A percentile compares a stretch with the other conserved stretches of the same genome.
phyloP scores from a whole-genome alignment of 2,797 vertebrate species.

The Lagodon rhomboides region DNA sequence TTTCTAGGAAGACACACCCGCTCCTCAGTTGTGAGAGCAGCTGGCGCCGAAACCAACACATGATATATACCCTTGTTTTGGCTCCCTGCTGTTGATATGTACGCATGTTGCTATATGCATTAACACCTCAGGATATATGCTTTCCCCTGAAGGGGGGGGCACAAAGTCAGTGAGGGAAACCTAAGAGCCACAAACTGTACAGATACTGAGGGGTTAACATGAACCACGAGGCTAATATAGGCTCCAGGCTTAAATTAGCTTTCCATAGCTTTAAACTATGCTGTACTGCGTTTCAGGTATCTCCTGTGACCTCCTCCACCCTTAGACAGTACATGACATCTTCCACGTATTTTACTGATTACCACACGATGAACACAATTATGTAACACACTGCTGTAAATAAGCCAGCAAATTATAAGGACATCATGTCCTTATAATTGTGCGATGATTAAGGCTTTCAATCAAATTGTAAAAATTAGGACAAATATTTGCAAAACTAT shows the following conservation, averaged over 20 bases:
- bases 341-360: neutral
- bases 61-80: slow-evolving; percentile 16
- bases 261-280: slow-evolving; percentile 60
- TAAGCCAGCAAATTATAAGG: neutral
- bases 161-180: slow-evolving; percentile 16
- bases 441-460: neutral
- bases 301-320: neutral
- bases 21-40: neutral
- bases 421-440: neutral
- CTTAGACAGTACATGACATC: neutral
- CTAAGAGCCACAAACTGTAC: slow-evolving; percentile 26
- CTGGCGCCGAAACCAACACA: neutral
- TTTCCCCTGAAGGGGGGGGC: slow-evolving; percentile 4
- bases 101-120: neutral
- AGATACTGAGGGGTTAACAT: slow-evolving; percentile 38
- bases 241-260: slow-evolving; percentile 68
- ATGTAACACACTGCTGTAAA: slow-evolving; percentile 28
- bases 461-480: neutral
- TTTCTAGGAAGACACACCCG: neutral
- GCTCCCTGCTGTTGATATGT: slow-evolving; percentile 7
- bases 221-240: slow-evolving; percentile 49
- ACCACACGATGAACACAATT: slow-evolving; percentile 4
- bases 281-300: slow-evolving; percentile 55
- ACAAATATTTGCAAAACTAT: neutral
- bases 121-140: slow-evolving; percentile 12